Base-by-base conservation (phyloP, 1,140 invertebrate species). In the Listronotus bonariensis region DNA sequence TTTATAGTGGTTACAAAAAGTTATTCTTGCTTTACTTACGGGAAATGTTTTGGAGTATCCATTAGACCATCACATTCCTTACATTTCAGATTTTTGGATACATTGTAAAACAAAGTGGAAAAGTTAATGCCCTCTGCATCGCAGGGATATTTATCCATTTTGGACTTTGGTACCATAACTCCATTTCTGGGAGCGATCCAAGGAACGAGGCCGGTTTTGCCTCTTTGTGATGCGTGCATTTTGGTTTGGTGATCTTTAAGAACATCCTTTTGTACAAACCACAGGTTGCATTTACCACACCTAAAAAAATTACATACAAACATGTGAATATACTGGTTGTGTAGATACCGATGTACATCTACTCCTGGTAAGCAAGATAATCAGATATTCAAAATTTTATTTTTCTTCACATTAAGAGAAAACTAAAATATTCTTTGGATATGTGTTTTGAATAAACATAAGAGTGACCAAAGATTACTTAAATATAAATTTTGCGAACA, bases 61-160 rank as follows among this genome's bases (percentile, higher is more conserved):
- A 91, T 80, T 38, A 85, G 82, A n/a, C 82, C 82, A 69, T 87
- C 85, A 72, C 89, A 92, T 75, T 91, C 89, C 54, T 87, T 83
- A 72, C 89, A 91, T 6, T 83, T 74, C 49, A 82, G 61, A 6
- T 81, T 80, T 43, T 84, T 83, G 5, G 82, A 80, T 69, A 86
- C 18, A 48, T 73, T 70, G 20, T 67, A 73, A 26, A 67, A 58
- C 10, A 74, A 61, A 5, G 69, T 68, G 9, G 48, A 48, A 36
- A 73, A 74, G 60, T 74, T 72, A 34, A 74, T 74, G n/a, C 68
- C 67, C 7, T 73, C 68, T 6, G 56, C 71, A 34, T 74, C 72
- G 26, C 64, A 65, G 1, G 73, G 73, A 40, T 68, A 68, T 49
- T 69, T 82, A 11, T 83, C 82, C 64, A 82, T 83, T 65, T 80